Evolutionary conservation across 2,113 vertebrate species (phyloP).

Genomic region (Columba livia): DNA sequence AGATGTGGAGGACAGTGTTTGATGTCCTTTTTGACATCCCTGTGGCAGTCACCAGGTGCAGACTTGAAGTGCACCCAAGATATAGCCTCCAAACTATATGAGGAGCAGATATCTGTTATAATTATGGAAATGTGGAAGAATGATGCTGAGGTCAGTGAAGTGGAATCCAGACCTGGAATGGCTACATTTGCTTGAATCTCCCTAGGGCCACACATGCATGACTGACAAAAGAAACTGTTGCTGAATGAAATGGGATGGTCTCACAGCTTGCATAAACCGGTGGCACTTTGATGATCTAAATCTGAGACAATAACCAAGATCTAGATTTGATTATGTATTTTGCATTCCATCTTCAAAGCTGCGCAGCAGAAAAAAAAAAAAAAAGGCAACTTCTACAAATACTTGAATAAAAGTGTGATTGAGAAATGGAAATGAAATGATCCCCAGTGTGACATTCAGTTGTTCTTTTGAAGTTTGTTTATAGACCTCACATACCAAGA

Average conservation of each 20-base stretch:
- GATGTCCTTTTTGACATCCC: neutral
- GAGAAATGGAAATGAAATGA: neutral
- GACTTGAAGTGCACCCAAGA: neutral
- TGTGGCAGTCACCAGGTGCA: neutral
- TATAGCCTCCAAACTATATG: neutral
- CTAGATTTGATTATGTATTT: neutral
- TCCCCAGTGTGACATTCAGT: neutral
- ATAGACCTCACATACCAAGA: neutral
- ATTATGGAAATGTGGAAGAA: neutral
- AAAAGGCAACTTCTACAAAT: neutral
- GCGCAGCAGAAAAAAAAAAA: neutral
- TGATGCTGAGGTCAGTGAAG: neutral
- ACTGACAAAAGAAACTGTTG: neutral
- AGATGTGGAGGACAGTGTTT: neutral
- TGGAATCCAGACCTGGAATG: neutral
- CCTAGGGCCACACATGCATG: neutral
- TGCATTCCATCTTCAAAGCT: neutral
- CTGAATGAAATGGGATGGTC: neutral
- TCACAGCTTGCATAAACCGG: neutral
- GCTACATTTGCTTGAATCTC: neutral
- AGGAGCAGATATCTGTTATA: neutral
- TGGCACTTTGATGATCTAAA: neutral
- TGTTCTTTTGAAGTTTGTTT: conserved; percentile 15
- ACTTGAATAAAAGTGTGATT: neutral
- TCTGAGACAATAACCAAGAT: neutral